Evolutionary conservation across 2,113 vertebrate genomes (phyloP).

Genomic region (Pomatostomus ruficeps): DNA sequence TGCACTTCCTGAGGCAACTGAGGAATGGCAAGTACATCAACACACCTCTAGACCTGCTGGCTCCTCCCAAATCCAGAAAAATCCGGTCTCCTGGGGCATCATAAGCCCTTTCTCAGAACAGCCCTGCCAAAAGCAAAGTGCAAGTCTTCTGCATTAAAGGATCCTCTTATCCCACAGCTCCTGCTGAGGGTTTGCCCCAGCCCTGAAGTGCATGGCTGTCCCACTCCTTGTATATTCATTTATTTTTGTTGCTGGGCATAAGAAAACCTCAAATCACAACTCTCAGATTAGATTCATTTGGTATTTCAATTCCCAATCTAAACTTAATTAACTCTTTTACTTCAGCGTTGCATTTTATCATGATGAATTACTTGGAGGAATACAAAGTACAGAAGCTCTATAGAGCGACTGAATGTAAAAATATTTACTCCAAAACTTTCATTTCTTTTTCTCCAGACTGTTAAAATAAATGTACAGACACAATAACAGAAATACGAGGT

Average conservation of each 20-base stretch:
- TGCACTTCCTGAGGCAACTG: background rate
- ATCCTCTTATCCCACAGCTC: background rate
- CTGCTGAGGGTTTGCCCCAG: background rate
- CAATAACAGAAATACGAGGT: background rate
- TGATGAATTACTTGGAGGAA: background rate
- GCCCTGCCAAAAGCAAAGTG: background rate
- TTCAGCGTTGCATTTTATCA: background rate
- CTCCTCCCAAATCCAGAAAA: background rate
- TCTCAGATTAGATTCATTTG: background rate
- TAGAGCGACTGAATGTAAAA: background rate
- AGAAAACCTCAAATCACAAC: slow-evolving; percentile 5
- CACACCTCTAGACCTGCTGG: background rate
- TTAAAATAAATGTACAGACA: background rate
- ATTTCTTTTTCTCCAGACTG: background rate
- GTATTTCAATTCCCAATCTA: background rate
- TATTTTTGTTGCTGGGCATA: background rate
- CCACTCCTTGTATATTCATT: background rate
- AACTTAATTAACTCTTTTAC: background rate
- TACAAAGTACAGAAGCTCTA: background rate
- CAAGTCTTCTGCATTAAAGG: background rate
- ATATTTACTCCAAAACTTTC: background rate
- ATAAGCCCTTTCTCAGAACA: background rate
- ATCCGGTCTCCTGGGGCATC: background rate
- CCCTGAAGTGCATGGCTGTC: background rate
- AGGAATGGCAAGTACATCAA: background rate